phyloP scores from a whole-genome alignment of 1,140 invertebrate species.

The Copidosoma floridanum region DNA sequence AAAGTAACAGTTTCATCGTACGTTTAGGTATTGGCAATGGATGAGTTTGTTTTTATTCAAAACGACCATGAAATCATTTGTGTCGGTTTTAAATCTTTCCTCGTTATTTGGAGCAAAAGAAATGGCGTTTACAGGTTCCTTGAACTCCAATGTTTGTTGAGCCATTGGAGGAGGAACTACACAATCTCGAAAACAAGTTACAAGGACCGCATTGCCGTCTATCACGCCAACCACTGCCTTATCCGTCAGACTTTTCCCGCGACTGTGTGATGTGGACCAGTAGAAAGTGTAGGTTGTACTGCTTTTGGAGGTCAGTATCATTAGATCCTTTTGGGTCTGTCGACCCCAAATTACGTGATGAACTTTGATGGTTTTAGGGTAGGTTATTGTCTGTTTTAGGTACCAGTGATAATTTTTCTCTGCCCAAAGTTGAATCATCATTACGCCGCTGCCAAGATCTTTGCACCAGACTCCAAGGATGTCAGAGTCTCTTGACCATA shows the following conservation, averaged over 20 bases:
- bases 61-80: slow-evolving; percentile 50
- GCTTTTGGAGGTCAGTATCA: slow-evolving; percentile 53
- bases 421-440: slow-evolving; percentile 73
- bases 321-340: slow-evolving; percentile 39
- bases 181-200: slow-evolving; percentile 72
- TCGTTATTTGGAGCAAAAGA: slow-evolving; percentile 57
- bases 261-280: slow-evolving; percentile 62
- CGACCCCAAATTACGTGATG: slow-evolving; percentile 61
- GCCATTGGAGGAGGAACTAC: slow-evolving; percentile 84
- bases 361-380: slow-evolving; percentile 54
- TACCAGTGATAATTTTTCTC: slow-evolving; percentile 90
- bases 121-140: slow-evolving; percentile 61
- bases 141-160: slow-evolving; percentile 61
- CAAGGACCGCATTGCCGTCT: slow-evolving; percentile 70
- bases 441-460: slow-evolving; percentile 41
- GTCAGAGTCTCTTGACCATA: slow-evolving; percentile 79
- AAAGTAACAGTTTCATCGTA: slow-evolving; percentile 24
- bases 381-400: slow-evolving; percentile 71
- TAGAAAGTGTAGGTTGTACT: slow-evolving; percentile 63
- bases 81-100: slow-evolving; percentile 35
- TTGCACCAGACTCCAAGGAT: slow-evolving; percentile 67
- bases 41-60: slow-evolving; percentile 37
- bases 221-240: slow-evolving; percentile 71
- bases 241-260: slow-evolving; percentile 54
- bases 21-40: slow-evolving; percentile 38